A percentile compares a stretch with the other conserved stretches of the same genome.
Conservation (phyloP, 92 coral and sea anemone genomes). For the Desmophyllum pertusum region DNA sequence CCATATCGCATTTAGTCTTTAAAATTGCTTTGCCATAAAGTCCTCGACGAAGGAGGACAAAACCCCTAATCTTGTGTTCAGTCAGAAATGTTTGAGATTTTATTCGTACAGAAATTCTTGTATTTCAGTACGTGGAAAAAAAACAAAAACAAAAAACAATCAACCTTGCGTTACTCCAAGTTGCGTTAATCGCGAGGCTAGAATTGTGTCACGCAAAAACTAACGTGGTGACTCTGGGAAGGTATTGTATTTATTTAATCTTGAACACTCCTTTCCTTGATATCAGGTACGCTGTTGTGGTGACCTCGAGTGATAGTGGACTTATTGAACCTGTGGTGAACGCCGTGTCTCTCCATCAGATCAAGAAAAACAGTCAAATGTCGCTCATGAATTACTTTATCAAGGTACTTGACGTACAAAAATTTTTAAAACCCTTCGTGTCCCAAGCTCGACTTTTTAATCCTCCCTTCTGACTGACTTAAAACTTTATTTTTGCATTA, state of each 20-base stretch:
- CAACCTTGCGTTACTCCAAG: not conserved
- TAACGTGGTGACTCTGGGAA: not conserved
- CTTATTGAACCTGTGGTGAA: conserved; percentile 94
- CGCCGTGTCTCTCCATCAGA: conserved; percentile 96
- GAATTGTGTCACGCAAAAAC: not conserved
- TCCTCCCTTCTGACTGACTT: not conserved
- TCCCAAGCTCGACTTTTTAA: not conserved
- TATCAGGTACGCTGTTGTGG: conserved; percentile 89
- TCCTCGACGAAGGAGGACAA: no score
- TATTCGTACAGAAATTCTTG: no score
- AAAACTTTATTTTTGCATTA: not conserved
- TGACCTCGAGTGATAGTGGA: conserved; percentile 96
- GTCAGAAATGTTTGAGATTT: no score
- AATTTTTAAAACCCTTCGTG: not conserved
- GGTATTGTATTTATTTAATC: not conserved
- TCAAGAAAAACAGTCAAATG: conserved; percentile 98
- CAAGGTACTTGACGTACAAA: conserved; percentile 60
- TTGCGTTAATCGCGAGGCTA: not conserved
- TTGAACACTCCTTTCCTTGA: not conserved
- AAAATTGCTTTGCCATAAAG: no score
- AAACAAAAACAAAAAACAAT: no score
- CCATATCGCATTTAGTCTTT: no score
- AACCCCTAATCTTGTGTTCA: no score
- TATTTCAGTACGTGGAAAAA: no score
- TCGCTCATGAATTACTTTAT: conserved; percentile 92